Conservation (phyloP, 2,113 vertebrate species). For the Carassius carassius region DNA sequence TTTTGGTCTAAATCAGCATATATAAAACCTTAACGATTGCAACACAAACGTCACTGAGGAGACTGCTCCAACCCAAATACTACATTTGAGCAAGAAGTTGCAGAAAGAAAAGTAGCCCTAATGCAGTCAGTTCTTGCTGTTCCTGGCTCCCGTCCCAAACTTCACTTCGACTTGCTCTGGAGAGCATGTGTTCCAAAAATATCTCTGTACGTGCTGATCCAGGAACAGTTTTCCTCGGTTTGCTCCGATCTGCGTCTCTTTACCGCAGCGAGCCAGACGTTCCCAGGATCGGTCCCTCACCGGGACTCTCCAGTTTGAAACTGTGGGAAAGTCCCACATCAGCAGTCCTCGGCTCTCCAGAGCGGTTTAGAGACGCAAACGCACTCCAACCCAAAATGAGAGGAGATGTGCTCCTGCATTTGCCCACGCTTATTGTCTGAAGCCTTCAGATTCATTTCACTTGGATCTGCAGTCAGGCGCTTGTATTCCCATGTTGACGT, state of each 20-base stretch:
- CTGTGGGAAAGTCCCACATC: conserved; percentile 83
- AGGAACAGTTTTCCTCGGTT: not conserved
- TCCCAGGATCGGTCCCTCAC: not conserved
- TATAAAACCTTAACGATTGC: not conserved
- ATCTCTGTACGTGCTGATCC: not conserved
- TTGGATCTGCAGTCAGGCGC: not conserved
- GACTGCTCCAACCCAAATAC: not conserved
- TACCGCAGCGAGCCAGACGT: not conserved
- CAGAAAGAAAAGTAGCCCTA: not conserved
- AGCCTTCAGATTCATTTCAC: not conserved
- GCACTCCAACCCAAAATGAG: conserved; percentile 28
- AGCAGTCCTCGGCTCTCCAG: conserved; percentile 64
- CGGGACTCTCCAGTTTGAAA: conserved; percentile 63
- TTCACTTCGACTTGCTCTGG: conserved; percentile 3
- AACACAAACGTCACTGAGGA: not conserved
- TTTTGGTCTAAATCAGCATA: not conserved
- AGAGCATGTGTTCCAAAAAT: not conserved
- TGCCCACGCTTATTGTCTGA: conserved; percentile 19
- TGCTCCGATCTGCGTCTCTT: not conserved
- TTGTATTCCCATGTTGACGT: not conserved
- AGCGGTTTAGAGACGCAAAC: conserved; percentile 39
- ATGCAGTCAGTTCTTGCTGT: not conserved
- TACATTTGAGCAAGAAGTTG: not conserved
- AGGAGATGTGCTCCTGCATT: conserved; percentile 8
- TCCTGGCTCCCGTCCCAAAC: not conserved